Evolutionary conservation across 2,113 vertebrate genomes (phyloP), one percentile per base, ranked within the genome.

Genomic region (Plestiodon gilberti): DNA sequence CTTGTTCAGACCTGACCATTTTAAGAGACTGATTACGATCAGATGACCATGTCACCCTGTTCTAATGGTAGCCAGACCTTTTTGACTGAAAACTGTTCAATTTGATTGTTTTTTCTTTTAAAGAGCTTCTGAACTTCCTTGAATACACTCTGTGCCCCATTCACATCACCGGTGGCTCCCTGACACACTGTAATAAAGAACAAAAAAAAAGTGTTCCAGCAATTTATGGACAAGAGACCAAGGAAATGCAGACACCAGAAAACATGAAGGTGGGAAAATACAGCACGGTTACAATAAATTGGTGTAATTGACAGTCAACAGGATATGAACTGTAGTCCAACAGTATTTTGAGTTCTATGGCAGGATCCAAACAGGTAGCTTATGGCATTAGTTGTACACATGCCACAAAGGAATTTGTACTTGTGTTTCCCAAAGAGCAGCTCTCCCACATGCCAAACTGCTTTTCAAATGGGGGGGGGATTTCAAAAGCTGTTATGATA

Each of bases 61-160:
- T 20, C 33, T 81, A 82, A n/a, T 0, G 1, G 69, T 62, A 91
- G 80, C 7, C 96, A 70, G 93, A 99, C 99, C 97, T 98, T 98
- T 96, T 98, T 99, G 80, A 99, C 97, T 10, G 98, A 99, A 95
- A 99, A 99, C 90, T 99, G 99, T 87, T 99, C 99, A 33, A 99
- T 99, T 95, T 99, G 99, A 93, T 99, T 99, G 95, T 99, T 99
- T 95, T 99, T 99, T 86, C 99, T 97, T 95, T 99, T 99, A 95
- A 99, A 99, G 87, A 99, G 97, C 92, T 98, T 99, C 95, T 99
- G 98, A 69, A 99, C 98, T 55, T 99, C 99, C 94, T 97, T 98
- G 90, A 99, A 99, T 81, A 99, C 97, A 4, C 95, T 94, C 70
- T 96, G 98, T 18, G 99, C 98, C 74, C 98, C 98, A 1, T 87